Evolutionary conservation across 2,797 vertebrate genomes (phyloP), one percentile per base, ranked within the genome.

Genomic region (Pelochelys cantorii): DNA sequence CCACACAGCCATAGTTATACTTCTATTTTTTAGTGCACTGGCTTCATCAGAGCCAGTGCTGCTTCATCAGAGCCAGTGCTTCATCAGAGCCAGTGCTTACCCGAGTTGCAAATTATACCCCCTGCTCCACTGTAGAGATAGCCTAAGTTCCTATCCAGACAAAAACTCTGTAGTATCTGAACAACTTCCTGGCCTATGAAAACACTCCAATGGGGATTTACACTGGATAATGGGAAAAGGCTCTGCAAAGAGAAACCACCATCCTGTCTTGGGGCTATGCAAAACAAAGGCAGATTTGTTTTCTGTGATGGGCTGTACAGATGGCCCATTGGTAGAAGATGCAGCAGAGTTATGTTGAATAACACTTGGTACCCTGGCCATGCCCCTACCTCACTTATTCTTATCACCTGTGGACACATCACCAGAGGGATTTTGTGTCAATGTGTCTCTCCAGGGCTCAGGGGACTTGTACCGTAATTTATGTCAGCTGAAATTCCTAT

Each of bases 371-470:
- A 6, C 5, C 22, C 65, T 31, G 3, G 59, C 54, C 23, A 81
- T 13, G 60, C 6, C 12, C 4, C 8, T 42, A 53, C 5, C 71
- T 81, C n/a, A 60, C 60, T 80, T 65, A 59, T 31, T 78, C 4
- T 20, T 65, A 6, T 10, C 29, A 37, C 6, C 5, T 25, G 7
- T 52, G 13, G 8, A 11, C 12, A 84, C 56, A 84, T 13, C 60
- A 85, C 65, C 8, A 85, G 1, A 59, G 0, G 59, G 17, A 87
- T 1, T 62, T 84, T 90, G 48, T 85, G 48, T 52, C 15, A 56
- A 0, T 0, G 31, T 3, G 9, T 6, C 2, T 11, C 54, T 2
- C 55, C 12, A 87, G 74, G 0, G 29, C 55, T 60, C 75, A 11
- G 65, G 0, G 17, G 6, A 52, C 91, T 88, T 80, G 15, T 83